Percentiles rank a stretch among this genome's conserved stretches.
Conservation (phyloP, 2,888 invertebrate species). For the Latrodectus hesperus region DNA sequence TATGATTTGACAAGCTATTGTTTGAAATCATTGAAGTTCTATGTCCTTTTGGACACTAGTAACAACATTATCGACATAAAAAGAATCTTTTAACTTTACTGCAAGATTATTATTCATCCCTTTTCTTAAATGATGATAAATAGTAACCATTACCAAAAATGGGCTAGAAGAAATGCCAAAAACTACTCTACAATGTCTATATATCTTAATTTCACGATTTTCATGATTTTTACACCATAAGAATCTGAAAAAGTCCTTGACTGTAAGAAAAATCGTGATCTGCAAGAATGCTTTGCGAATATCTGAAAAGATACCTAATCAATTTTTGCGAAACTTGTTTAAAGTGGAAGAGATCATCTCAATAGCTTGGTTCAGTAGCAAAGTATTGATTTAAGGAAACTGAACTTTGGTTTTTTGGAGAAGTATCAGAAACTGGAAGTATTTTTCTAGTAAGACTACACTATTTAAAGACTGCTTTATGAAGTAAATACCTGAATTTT, state of each 20-base stretch:
- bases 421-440: background rate
- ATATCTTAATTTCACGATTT: background rate
- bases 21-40: background rate
- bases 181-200: background rate
- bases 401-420: background rate
- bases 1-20: background rate
- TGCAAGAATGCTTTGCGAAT: background rate
- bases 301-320: background rate
- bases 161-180: background rate
- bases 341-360: background rate
- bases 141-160: conserved; percentile 1
- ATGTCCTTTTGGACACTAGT: background rate
- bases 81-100: background rate
- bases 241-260: background rate
- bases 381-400: background rate
- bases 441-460: background rate
- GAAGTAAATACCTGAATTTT: background rate
- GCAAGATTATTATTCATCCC: background rate
- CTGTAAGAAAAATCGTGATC: background rate
- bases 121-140: background rate
- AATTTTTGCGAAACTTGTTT: background rate
- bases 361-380: background rate
- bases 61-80: background rate
- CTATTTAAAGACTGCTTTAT: background rate
- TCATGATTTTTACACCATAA: background rate